Evolutionary conservation across 2,113 vertebrate species (phyloP).

Genomic region (Phyllopteryx taeniolatus): DNA sequence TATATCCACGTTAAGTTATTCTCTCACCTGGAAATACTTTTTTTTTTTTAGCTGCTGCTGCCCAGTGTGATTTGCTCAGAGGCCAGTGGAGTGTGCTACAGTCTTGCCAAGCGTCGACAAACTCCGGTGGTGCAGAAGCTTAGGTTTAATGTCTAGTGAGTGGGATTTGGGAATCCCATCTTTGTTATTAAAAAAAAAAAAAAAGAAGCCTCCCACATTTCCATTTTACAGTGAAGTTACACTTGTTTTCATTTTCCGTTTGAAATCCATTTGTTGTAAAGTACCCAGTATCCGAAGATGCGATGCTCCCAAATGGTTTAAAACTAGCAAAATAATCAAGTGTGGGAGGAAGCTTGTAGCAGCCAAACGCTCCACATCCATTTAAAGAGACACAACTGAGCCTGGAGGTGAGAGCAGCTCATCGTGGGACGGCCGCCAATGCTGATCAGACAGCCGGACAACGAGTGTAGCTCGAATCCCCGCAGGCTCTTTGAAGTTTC

Average conservation of each 20-base stretch:
- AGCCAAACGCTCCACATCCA: slow-evolving; percentile 10
- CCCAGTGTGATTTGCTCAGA: slow-evolving; percentile 8
- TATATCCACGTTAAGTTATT: background rate
- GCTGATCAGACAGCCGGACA: slow-evolving; percentile 38
- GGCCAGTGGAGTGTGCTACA: slow-evolving; percentile 4
- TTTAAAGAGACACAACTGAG: slow-evolving; percentile 24
- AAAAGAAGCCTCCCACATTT: slow-evolving; percentile 8
- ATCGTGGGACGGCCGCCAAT: slow-evolving; percentile 12
- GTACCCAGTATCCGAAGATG: background rate
- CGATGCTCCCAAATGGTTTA: background rate
- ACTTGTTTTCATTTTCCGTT: background rate
- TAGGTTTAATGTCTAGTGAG: slow-evolving; percentile 42
- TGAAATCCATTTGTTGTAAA: background rate
- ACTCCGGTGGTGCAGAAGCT: slow-evolving; percentile 23
- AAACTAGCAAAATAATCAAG: background rate
- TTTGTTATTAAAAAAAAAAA: slow-evolving; percentile 21
- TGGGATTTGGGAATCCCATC: slow-evolving; percentile 26
- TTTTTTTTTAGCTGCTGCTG: background rate
- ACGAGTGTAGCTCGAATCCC: slow-evolving; percentile 26
- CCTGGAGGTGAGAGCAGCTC: slow-evolving; percentile 12
- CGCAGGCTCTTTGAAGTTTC: slow-evolving; percentile 25
- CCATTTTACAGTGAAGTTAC: slow-evolving; percentile 6
- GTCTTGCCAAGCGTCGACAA: slow-evolving; percentile 24
- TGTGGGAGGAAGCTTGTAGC: background rate
- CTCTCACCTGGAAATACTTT: slow-evolving; percentile 1